These are phyloP conservation scores for Lasiommata megera DNA, from an alignment of 2,888 invertebrate species.

Conservation along the genomic window DNA sequence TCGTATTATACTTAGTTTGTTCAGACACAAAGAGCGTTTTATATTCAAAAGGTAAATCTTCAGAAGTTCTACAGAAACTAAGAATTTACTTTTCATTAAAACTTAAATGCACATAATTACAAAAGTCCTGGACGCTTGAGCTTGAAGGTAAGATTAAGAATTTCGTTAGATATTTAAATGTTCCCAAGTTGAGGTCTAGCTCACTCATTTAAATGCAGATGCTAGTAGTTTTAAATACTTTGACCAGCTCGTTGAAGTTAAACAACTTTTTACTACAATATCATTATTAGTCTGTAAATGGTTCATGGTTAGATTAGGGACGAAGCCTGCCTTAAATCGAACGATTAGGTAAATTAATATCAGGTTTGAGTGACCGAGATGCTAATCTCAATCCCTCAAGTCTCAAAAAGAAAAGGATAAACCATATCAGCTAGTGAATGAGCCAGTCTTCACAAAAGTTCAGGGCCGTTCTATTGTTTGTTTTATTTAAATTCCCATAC, in stretches of 20 bases:
- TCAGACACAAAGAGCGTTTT: constrained; percentile 3
- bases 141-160: not conserved
- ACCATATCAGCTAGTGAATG: too few relatives aligned
- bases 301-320: too few relatives aligned
- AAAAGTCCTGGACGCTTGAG: not conserved
- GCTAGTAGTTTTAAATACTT: not conserved
- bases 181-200: not conserved
- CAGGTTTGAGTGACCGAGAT: too few relatives aligned
- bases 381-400: too few relatives aligned
- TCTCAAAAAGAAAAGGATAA: too few relatives aligned
- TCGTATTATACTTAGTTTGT: not conserved
- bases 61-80: constrained; percentile 2
- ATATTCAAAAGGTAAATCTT: constrained; percentile 11
- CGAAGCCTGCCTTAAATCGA: too few relatives aligned
- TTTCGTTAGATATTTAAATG: constrained; percentile 15
- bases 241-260: not conserved
- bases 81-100: constrained; percentile 16
- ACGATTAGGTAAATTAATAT: too few relatives aligned
- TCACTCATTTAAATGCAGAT: constrained; percentile 10
- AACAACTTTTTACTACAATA: not conserved
- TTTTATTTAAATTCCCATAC: too few relatives aligned
- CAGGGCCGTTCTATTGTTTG: too few relatives aligned
- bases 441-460: too few relatives aligned
- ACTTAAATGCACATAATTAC: constrained; percentile 13
- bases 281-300: too few relatives aligned